Evolutionary conservation across 2,888 invertebrate species (phyloP).

Genomic region (Nymphalis urticae): DNA sequence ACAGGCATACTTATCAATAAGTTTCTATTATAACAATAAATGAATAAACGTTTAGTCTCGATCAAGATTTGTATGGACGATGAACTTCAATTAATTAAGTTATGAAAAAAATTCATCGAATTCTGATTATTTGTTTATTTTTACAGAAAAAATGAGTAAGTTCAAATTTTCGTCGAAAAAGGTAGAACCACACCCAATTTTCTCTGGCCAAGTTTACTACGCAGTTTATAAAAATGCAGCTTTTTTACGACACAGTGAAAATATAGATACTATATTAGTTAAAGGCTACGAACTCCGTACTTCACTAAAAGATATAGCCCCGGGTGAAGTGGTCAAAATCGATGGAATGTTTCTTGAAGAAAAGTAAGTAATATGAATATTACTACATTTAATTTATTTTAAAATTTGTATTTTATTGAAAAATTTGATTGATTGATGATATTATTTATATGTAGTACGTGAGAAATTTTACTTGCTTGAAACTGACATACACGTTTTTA

Average conservation of each 20-base stretch:
- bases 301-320: slow-evolving; percentile 44
- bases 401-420: too few relatives aligned
- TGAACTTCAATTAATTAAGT: too few relatives aligned
- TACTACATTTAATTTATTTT: too few relatives aligned
- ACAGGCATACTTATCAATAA: too few relatives aligned
- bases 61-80: too few relatives aligned
- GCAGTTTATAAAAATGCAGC: slow-evolving; percentile 49
- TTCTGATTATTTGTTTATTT: background rate
- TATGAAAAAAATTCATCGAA: too few relatives aligned
- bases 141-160: slow-evolving; percentile 29
- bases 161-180: slow-evolving; percentile 42
- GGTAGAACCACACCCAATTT: slow-evolving; percentile 23
- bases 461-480: too few relatives aligned
- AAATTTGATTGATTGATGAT: too few relatives aligned
- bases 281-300: slow-evolving; percentile 51
- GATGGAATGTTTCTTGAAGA: slow-evolving; percentile 43
- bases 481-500: too few relatives aligned
- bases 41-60: too few relatives aligned
- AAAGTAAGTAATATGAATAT: slow-evolving; percentile 41
- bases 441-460: too few relatives aligned
- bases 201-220: slow-evolving; percentile 47
- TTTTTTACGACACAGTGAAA: slow-evolving; percentile 47
- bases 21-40: too few relatives aligned
- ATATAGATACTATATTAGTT: slow-evolving; percentile 49
- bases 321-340: slow-evolving; percentile 43